Base-by-base conservation (phyloP, 2,797 vertebrate species). In the Discoglossus pictus region DNA sequence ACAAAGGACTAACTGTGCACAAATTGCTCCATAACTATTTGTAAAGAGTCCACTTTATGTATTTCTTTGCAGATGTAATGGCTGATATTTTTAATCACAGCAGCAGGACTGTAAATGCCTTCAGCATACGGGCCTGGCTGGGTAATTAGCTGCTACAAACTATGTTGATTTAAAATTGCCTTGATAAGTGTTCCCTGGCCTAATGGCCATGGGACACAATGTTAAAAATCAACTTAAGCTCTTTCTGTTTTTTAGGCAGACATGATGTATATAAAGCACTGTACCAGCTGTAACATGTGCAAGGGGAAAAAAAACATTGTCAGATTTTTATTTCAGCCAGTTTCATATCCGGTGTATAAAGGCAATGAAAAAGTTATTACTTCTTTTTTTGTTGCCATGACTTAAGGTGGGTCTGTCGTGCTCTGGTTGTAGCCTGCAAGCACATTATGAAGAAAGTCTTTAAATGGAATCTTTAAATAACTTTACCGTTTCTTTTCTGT, bases 1-100 rank as follows among this genome's bases (percentile, higher is more conserved):
- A 90, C 87, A 87, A 89, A 89, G 86, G 87, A 82, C 81, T 87
- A 89, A 89, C 87, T 91, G 89, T 90, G 86, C 80, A 78, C 84
- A 89, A 88, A 87, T 86, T 81, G 79, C 75, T 85, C 82, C 75
- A 73, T 84, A 83, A 87, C 87, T 90, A 89, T 94, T 93, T 91
- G 88, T 90, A 86, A 87, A 86, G 86, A 85, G 84, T 86, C 73
- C 58, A 85, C 88, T 86, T 81, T 71, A 86, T 86, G 89, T 90
- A 93, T 92, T 85, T 89, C 85, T 92, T 35, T 90, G 81, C 91
- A 92, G 88, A 88, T 91, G 90, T 85, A 80, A 82, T 64, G 83
- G 78, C 80, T 84, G 83, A 82, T 86, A 83, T 81, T 78, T 83
- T 82, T 79, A 88, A 88, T 90, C 83, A 83, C 83, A 78, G 77